These are phyloP conservation scores for Holacanthus passer DNA, from an alignment of 2,113 vertebrate species.

Conservation along the genomic window DNA sequence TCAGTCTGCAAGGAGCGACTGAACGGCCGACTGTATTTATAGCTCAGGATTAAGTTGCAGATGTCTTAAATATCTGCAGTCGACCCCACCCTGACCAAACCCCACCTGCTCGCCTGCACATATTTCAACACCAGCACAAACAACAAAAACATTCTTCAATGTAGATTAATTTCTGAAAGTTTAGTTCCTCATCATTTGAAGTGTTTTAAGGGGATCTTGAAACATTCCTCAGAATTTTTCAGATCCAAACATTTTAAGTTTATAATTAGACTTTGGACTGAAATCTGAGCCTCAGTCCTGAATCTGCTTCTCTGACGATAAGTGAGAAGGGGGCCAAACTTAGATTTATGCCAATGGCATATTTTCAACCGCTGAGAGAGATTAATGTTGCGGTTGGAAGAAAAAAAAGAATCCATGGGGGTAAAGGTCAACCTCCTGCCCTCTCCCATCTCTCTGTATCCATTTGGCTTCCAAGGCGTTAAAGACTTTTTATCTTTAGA, in stretches of 20 bases:
- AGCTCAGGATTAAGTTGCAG: slow-evolving; percentile 74
- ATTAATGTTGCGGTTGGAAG: slow-evolving; percentile 24
- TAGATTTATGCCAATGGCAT: slow-evolving; percentile 61
- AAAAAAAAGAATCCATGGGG: neutral
- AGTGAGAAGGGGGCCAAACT: slow-evolving; percentile 71
- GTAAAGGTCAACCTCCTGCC: slow-evolving; percentile 32
- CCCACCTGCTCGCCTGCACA: slow-evolving; percentile 21
- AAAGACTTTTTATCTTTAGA: slow-evolving; percentile 31
- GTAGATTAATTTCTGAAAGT: neutral
- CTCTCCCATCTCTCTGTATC: slow-evolving; percentile 14
- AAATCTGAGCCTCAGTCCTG: slow-evolving; percentile 56
- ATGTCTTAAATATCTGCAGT: slow-evolving; percentile 61
- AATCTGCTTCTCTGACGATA: slow-evolving; percentile 66
- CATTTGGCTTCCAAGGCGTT: neutral
- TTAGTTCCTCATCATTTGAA: neutral
- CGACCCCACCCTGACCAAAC: slow-evolving; percentile 43
- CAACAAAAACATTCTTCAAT: neutral
- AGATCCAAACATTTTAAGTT: neutral
- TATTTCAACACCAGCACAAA: neutral
- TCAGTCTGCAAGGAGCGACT: slow-evolving; percentile 1
- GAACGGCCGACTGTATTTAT: slow-evolving; percentile 67
- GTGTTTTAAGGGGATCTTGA: neutral
- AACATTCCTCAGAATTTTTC: neutral
- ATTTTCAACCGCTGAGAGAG: slow-evolving; percentile 45
- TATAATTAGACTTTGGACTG: slow-evolving; percentile 67